These are phyloP conservation scores for Erpornis zantholeuca DNA, from an alignment of 2,113 vertebrate species.

Conservation along the genomic window DNA sequence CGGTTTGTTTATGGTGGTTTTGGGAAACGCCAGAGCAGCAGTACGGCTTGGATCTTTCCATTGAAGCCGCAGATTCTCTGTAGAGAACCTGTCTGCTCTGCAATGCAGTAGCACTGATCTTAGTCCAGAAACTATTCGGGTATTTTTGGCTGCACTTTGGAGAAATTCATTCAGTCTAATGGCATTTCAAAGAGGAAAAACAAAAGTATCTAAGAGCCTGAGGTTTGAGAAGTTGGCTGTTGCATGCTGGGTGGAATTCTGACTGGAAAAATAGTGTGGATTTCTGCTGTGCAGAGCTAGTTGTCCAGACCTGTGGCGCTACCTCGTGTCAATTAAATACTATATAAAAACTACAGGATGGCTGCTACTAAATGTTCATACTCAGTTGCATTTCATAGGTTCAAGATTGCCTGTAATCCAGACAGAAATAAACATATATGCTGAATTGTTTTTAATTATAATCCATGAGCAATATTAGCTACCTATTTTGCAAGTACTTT, in stretches of 20 bases:
- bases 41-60: background rate
- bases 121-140: background rate
- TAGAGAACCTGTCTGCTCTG: background rate
- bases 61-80: background rate
- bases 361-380: background rate
- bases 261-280: constrained; percentile 37
- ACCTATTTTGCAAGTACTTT: background rate
- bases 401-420: background rate
- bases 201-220: background rate
- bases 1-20: background rate
- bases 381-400: background rate
- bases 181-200: constrained; percentile 41
- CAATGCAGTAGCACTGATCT: background rate
- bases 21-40: fast-evolving
- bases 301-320: background rate
- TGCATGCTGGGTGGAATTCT: background rate
- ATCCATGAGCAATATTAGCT: background rate
- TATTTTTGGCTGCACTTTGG: background rate
- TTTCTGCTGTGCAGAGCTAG: background rate
- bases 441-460: background rate
- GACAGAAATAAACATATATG: background rate
- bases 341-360: background rate
- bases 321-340: background rate
- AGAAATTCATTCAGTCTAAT: constrained; percentile 7
- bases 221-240: constrained; percentile 16